These are phyloP conservation scores for Crax fasciolata DNA, from an alignment of 2,797 vertebrate genomes.

Conservation along the genomic window DNA sequence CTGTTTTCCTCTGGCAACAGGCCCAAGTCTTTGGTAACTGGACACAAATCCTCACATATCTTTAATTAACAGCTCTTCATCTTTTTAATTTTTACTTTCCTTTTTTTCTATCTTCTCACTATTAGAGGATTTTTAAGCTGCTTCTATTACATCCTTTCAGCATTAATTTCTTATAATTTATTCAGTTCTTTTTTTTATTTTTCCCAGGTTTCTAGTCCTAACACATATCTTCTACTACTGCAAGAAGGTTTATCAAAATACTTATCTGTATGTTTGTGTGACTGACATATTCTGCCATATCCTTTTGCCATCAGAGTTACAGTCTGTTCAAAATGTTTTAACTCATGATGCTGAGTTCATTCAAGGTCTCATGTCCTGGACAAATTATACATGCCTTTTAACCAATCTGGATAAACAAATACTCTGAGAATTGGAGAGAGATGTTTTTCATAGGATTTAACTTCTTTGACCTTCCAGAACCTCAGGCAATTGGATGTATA, in stretches of 20 bases:
- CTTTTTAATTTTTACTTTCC: neutral
- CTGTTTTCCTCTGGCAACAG: slow-evolving; percentile 25
- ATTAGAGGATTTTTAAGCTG: neutral
- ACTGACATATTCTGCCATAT: neutral
- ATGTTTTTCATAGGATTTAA: slow-evolving; percentile 31
- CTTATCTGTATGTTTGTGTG: neutral
- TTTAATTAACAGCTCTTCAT: neutral
- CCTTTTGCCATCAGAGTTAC: neutral
- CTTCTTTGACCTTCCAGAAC: slow-evolving; percentile 70
- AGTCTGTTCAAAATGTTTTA: slow-evolving; percentile 6
- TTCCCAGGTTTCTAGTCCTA: slow-evolving; percentile 7
- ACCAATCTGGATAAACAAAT: slow-evolving; percentile 9
- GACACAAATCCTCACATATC: neutral
- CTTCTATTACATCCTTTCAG: neutral
- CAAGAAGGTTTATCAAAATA: neutral
- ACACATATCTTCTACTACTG: neutral
- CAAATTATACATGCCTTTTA: slow-evolving; percentile 5
- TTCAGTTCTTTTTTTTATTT: neutral
- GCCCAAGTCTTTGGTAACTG: slow-evolving; percentile 18
- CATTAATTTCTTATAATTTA: neutral
- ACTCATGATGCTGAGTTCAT: neutral
- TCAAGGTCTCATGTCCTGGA: neutral
- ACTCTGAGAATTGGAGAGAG: neutral
- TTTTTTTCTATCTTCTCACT: neutral
- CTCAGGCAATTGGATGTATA: slow-evolving; percentile 43